Evolutionary conservation across 1,140 invertebrate species (phyloP), one percentile per base, ranked within the genome.

Genomic region (Pseudomyrmex concolor): DNA sequence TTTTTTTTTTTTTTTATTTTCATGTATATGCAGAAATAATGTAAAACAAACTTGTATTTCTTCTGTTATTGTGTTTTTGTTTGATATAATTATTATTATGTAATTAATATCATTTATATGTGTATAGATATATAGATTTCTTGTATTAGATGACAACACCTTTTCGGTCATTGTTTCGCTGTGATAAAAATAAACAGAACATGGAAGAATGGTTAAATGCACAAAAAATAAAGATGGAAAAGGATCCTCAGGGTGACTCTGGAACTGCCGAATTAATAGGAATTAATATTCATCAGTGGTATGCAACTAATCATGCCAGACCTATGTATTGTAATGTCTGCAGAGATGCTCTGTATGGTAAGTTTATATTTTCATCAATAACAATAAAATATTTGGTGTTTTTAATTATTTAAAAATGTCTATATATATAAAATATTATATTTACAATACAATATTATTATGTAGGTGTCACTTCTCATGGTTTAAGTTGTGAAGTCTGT

Each of bases 251-350:
- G 90, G 94, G 95, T 73, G 92, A 96, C 91, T 86, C 93, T 66
- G 85, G 95, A 95, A 92, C 94, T 95, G 88, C 96, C 74, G 96
- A 98, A 90, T 96, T 98, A 87, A 95, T 98, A 62, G 97, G 96
- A 15, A 98, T 98, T 57, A 96, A 97, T 34, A 34, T 34, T 91
- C 98, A 99, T 94, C 97, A 97, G 90, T 99, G 98, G 98, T 98
- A 98, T 91, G 96, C 97, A 17, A 98, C 98, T 64, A 98, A 97
- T 48, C 98, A 99, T 94, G 98, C 98, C 0, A 95, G 98, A 73
- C 99, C 98, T 64, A 99, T 98, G 0, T 99, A 99, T 93, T 99
- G 98, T 94, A 99, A 99, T 94, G 97, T 99, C 48, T 99, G 99
- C 92, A 95, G 97, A 67, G 98, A 99, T 92, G 97, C 98, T 9